Percentiles rank a stretch among this genome's conserved stretches.
These are phyloP conservation scores for Diadophis punctatus DNA, from an alignment of 2,113 vertebrate species.

Conservation along the genomic window DNA sequence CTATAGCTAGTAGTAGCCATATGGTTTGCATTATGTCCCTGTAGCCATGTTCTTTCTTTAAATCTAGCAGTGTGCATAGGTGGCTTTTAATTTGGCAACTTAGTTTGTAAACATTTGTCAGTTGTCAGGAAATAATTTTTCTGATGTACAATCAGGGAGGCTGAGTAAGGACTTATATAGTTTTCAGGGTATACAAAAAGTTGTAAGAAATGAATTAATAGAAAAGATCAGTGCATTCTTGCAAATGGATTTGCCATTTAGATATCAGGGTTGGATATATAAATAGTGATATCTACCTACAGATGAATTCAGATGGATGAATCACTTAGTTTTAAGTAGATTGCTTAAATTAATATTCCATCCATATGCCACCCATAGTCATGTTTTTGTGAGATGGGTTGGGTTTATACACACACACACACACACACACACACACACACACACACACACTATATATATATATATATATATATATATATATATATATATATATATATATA, in stretches of 20 bases:
- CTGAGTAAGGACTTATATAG: neutral
- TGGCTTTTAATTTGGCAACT: neutral
- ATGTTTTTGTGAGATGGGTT: too few relatives aligned
- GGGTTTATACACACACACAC: too few relatives aligned
- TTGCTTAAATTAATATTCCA: neutral
- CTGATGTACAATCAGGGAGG: neutral
- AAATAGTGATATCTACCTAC: neutral
- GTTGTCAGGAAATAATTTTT: neutral
- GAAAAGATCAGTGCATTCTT: neutral
- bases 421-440: too few relatives aligned
- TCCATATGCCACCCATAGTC: neutral
- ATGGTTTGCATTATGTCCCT: constrained; percentile 7
- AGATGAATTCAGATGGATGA: neutral
- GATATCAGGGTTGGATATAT: neutral
- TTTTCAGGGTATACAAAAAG: neutral
- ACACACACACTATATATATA: too few relatives aligned
- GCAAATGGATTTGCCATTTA: neutral
- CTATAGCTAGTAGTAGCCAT: constrained; percentile 3
- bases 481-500: too few relatives aligned
- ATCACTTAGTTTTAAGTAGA: neutral
- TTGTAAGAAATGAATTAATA: neutral
- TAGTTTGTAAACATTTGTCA: constrained; percentile 4
- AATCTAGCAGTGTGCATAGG: neutral
- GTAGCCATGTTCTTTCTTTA: neutral
- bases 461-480: too few relatives aligned